Evolutionary conservation across 1,140 invertebrate species (phyloP).

Genomic region (Sweltsa coloradensis): DNA sequence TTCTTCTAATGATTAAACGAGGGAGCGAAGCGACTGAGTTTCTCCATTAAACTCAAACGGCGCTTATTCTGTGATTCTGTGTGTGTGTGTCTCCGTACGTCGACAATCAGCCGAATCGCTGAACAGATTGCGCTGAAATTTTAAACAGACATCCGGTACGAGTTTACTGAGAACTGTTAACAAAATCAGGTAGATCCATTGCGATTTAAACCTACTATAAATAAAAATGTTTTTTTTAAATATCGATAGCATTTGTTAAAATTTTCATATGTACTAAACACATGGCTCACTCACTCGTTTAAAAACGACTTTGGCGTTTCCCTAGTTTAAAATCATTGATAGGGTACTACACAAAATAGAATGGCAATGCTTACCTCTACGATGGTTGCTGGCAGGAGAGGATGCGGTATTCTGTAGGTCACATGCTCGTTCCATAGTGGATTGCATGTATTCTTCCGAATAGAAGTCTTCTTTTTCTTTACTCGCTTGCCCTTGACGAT

Average conservation of each 20-base stretch:
- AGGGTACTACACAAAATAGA: not conserved
- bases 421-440: conserved; percentile 94
- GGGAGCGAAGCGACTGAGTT: no score
- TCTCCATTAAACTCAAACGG: no score
- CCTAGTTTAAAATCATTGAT: not conserved
- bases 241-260: not conserved
- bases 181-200: not conserved
- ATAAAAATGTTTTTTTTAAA: not conserved
- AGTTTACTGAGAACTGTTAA: no score
- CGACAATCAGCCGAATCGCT: no score
- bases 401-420: conserved; percentile 71
- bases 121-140: no score
- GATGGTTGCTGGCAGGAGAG: conserved; percentile 50
- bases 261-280: not conserved
- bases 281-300: not conserved
- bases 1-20: no score
- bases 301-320: not conserved
- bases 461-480: conserved; percentile 87
- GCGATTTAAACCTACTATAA: not conserved
- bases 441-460: conserved; percentile 70
- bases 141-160: no score
- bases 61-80: no score
- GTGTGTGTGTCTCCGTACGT: no score
- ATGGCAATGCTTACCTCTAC: conserved; percentile 47
- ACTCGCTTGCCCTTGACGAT: conserved; percentile 70